Conservation (phyloP, 2,888 invertebrate genomes). For the Spisula solida region DNA sequence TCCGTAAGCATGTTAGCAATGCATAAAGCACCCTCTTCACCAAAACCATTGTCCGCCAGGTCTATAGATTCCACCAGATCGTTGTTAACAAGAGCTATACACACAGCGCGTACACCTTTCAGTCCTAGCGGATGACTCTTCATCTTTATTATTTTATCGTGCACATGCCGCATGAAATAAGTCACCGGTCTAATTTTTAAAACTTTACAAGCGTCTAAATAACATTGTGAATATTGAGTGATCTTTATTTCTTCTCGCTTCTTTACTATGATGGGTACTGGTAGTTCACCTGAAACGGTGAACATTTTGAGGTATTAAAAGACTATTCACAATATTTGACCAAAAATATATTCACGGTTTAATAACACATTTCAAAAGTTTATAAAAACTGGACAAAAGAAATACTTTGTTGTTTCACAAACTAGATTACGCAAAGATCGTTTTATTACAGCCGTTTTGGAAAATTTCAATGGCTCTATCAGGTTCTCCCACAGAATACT, state of each 20-base stretch:
- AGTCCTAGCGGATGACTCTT: slow-evolving; percentile 79
- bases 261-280: not conserved
- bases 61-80: slow-evolving; percentile 75
- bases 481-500: too few relatives aligned
- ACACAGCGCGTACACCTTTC: slow-evolving; percentile 79
- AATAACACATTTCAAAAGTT: too few relatives aligned
- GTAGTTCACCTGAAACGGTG: not conserved
- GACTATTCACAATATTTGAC: not conserved
- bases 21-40: slow-evolving; percentile 75
- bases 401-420: not conserved
- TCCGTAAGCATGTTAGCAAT: slow-evolving; percentile 80
- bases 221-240: slow-evolving; percentile 69
- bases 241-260: slow-evolving; percentile 64
- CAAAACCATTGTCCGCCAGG: slow-evolving; percentile 81
- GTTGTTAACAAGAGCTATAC: slow-evolving; percentile 80
- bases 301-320: not conserved
- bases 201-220: slow-evolving; percentile 74
- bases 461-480: too few relatives aligned
- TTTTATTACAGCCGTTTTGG: not conserved
- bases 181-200: slow-evolving; percentile 74
- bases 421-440: not conserved
- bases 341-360: too few relatives aligned
- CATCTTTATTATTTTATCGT: slow-evolving; percentile 72
- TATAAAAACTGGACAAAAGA: too few relatives aligned
- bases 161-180: slow-evolving; percentile 72